Conservation (phyloP, 2,888 invertebrate species). For the Willowsia nigromaculata region DNA sequence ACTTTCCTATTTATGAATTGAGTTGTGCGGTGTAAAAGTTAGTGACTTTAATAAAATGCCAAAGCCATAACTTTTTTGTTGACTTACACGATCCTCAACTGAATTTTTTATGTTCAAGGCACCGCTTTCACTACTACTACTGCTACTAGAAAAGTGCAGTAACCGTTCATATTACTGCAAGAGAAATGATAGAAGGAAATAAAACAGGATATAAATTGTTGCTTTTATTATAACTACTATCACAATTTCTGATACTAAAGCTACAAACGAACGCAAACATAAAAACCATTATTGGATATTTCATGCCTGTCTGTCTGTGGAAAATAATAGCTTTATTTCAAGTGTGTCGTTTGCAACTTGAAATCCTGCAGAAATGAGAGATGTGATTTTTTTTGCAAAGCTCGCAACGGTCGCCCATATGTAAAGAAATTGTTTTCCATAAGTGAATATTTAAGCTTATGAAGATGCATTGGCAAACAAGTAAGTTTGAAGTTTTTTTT, state of each 20-base stretch:
- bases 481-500: no score
- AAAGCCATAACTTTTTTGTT: background rate
- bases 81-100: background rate
- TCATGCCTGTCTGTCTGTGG: background rate
- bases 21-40: background rate
- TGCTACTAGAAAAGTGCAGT: background rate
- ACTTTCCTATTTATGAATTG: background rate
- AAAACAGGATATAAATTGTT: conserved; percentile 15
- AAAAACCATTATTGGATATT: background rate
- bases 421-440: no score
- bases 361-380: background rate
- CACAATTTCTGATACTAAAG: background rate
- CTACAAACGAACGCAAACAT: background rate
- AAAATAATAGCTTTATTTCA: no score
- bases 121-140: background rate
- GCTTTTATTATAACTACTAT: conserved; percentile 12
- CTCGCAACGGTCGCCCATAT: no score
- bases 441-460: no score
- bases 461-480: no score
- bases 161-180: background rate
- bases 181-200: conserved; percentile 11
- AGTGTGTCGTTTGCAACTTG: no score
- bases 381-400: background rate
- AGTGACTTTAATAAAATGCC: background rate
- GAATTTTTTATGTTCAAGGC: background rate